Evolutionary conservation across 2,113 vertebrate species (phyloP).

Genomic region (Macquaria ambigua): DNA sequence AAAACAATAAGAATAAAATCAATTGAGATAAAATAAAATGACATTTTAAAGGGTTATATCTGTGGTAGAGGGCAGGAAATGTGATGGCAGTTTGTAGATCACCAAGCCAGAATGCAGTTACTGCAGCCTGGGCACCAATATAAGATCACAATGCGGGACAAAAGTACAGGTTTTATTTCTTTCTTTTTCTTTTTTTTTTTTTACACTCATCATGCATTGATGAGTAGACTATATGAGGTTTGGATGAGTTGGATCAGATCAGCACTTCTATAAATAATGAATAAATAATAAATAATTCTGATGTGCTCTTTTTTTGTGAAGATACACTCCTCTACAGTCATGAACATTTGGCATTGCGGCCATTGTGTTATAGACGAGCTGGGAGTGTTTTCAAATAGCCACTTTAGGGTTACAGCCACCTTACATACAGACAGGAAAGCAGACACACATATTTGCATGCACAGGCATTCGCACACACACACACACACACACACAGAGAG

Average conservation of each 20-base stretch:
- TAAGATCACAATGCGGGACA: background rate
- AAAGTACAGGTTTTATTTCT: background rate
- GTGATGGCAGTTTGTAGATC: too few species aligned
- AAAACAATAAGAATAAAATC: too few species aligned
- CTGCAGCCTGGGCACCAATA: background rate
- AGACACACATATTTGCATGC: conserved; percentile 2
- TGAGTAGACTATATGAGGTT: too few species aligned
- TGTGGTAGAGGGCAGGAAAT: too few species aligned
- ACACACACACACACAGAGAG: conserved; percentile 15
- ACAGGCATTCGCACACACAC: conserved; percentile 17
- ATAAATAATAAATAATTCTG: too few species aligned
- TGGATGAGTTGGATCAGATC: too few species aligned
- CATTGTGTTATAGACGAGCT: background rate
- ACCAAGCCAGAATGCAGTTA: background rate
- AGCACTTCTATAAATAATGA: too few species aligned
- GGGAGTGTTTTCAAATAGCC: background rate
- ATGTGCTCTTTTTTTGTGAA: background rate
- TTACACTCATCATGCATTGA: background rate
- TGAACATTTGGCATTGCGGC: too few species aligned
- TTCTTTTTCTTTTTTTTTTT: background rate
- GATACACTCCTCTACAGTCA: background rate
- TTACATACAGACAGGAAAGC: background rate
- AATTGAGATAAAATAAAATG: too few species aligned
- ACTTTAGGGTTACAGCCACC: background rate
- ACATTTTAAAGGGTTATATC: too few species aligned